Evolutionary conservation across 2,797 vertebrate species (phyloP).

Genomic region (Gymnopithys bicolor): DNA sequence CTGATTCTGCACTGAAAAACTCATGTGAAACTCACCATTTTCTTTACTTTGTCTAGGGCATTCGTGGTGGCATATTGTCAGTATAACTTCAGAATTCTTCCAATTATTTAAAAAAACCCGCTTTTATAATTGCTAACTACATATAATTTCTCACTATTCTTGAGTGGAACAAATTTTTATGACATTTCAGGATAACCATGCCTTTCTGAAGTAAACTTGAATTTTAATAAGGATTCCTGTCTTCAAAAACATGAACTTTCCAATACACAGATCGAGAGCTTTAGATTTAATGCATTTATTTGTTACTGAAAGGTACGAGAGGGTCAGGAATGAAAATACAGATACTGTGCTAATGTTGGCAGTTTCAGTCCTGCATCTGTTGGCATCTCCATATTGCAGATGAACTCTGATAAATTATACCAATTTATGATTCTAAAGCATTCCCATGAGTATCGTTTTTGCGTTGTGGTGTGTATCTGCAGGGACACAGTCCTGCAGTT

Average conservation of each 20-base stretch:
- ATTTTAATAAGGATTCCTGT: constrained; percentile 20
- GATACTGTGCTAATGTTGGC: background rate
- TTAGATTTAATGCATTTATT: background rate
- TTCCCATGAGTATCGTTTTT: background rate
- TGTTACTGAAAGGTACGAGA: background rate
- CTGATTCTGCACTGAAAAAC: background rate
- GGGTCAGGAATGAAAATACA: background rate
- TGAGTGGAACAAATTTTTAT: constrained; percentile 8
- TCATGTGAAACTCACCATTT: background rate
- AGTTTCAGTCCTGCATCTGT: background rate
- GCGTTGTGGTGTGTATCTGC: background rate
- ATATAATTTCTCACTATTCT: background rate
- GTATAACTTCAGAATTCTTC: background rate
- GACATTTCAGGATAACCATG: background rate
- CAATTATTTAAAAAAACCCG: background rate
- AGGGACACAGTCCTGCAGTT: background rate
- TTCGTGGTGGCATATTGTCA: background rate
- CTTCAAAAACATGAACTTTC: background rate
- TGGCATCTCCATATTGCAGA: background rate
- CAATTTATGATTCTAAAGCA: background rate
- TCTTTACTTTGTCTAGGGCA: background rate
- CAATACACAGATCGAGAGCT: background rate
- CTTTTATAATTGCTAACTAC: background rate
- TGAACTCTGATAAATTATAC: constrained; percentile 32
- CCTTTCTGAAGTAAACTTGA: background rate